Evolutionary conservation across 2,888 invertebrate species (phyloP), one percentile per base, ranked within the genome.

Genomic region (Pseudoips prasinana): DNA sequence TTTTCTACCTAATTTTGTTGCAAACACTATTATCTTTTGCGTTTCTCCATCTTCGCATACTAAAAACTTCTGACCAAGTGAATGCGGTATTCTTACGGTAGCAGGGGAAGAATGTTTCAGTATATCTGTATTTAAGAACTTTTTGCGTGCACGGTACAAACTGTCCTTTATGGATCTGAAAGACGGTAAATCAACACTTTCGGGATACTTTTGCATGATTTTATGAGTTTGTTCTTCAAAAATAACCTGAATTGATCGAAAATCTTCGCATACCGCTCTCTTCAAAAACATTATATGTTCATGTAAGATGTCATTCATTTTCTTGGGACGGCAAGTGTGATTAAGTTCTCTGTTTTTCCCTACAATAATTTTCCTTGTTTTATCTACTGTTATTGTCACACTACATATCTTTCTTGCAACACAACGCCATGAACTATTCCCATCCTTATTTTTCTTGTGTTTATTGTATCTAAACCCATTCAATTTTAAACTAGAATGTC

Each of bases 1-100:
- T 34, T 38, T 40, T 23, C 18, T 30, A 10, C 6, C 32, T 8
- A 20, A 9, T 0, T 29, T 34, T 29, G 34, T 47, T 11, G 39
- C 23, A 43, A 47, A 43, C 28, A 46, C 10, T 10, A 43, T 25
- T 24, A 27, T 38, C 26, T 46, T 38, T 19, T 46, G 29, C 11
- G 23, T 20, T 11, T 9, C 11, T 6, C 37, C 31, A 27, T 43
- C 35, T 35, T 43, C 24, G 32, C 25, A 29, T 32, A 37, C 22
- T 25, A 41, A 33, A 33, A 33, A 33, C 19, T 27, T 26, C 28
- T 38, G 33, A 17, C 14, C 33, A 25, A 39, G 34, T 10, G 29
- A 34, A 26, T 40, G 14, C 17, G 42, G 46, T 31, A 42, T 37
- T 23, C 23, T 25, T 37, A 34, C 29, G 11, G 22, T 33, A 32